Base-by-base conservation (phyloP, 1,140 invertebrate genomes). In the Cataglyphis hispanica region DNA sequence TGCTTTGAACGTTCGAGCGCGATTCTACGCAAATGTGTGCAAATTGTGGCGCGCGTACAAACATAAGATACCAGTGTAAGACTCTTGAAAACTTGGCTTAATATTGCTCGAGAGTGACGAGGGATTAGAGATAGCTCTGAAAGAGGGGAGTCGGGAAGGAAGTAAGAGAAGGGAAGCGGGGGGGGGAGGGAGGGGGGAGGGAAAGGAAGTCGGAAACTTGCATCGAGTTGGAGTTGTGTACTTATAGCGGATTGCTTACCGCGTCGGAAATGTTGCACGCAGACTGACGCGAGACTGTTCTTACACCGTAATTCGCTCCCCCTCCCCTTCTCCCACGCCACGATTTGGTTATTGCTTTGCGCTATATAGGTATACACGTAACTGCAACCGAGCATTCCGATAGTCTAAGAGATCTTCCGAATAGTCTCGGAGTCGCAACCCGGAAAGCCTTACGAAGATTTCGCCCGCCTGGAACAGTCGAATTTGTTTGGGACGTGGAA, bases 241-340 rank as follows among this genome's bases (percentile, higher is more conserved):
- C 67, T 83, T 56, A 72, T n/a, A 43, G 78, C 53, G 84, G 87
- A 89, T 88, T 89, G 87, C 53, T 89, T 89, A 86, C 87, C 61
- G 84, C 72, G 78, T 85, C 86, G 60, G 72, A 87, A 69, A 76
- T 88, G 67, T 76, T 88, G 75, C 86, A 74, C 87, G 85, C 87
- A 87, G 87, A 89, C 87, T 88, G 87, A 84, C 67, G 53, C 67
- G 61, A 86, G 61, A 11, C 86, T 87, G 78, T 87, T 87, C 70
- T 74, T 74, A 40, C 56, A 43, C 46, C 61, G 46, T 27, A 46
- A 56, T 60, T 56, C 56, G n/a, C 64, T 46, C 13, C 70, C 31
- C 19, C 16, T 25, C 50, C 63, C 50, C 50, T 66, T 27, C 56
- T 46, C 27, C 2, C 43, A 43, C 10, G 43, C 67, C 75, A 69